Evolutionary conservation across 2,797 vertebrate species (phyloP).

Genomic region (Brotula barbata): DNA sequence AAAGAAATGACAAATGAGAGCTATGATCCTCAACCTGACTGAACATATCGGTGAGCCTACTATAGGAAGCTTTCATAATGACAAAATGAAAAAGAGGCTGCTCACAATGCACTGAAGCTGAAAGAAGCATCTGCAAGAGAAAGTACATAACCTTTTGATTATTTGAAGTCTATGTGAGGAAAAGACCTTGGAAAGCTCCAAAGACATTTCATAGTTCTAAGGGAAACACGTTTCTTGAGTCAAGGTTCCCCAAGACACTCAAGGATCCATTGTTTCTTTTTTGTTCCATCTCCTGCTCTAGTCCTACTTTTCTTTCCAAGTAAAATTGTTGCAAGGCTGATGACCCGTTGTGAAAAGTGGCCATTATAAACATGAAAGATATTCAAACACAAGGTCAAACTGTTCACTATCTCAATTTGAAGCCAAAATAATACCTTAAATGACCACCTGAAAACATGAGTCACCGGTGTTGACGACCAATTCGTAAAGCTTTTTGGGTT

Average conservation of each 20-base stretch:
- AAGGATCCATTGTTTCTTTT: conserved; percentile 20
- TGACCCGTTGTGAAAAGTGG: conserved; percentile 7
- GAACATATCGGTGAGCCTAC: too few species aligned
- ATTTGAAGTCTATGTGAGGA: conserved; percentile 22
- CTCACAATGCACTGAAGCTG: conserved; percentile 14
- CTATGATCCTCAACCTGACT: too few species aligned
- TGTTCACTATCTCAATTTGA: conserved; percentile 2
- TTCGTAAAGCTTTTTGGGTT: too few species aligned
- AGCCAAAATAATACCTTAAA: too few species aligned
- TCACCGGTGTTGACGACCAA: too few species aligned
- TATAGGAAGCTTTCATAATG: too few species aligned
- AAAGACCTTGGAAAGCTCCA: conserved; percentile 41
- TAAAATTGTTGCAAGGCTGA: conserved; percentile 14
- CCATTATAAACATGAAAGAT: neutral
- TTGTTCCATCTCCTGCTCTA: conserved; percentile 15
- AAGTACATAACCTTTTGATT: conserved; percentile 47
- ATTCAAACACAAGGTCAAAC: conserved; percentile 1
- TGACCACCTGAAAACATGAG: too few species aligned
- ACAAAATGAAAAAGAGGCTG: conserved; percentile 3
- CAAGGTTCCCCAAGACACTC: conserved; percentile 39
- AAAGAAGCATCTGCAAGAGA: conserved; percentile 28
- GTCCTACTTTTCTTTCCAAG: conserved; percentile 21
- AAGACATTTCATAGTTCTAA: conserved; percentile 6
- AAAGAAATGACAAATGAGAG: too few species aligned
- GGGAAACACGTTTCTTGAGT: conserved; percentile 36